Evolutionary conservation across 1,140 invertebrate species (phyloP).

Genomic region (Musca vetustissima): DNA sequence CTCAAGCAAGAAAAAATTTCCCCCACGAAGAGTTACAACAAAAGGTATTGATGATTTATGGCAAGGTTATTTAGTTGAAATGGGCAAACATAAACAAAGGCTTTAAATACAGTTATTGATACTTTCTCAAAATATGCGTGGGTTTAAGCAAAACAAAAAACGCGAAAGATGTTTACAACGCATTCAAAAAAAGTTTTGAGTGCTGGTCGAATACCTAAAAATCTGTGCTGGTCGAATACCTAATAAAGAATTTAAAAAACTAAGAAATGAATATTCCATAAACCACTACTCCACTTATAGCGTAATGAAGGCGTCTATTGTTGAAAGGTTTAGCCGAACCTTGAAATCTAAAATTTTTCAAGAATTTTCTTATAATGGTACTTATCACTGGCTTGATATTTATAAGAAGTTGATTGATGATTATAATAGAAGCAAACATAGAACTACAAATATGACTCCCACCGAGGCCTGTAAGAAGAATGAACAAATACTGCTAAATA

Average conservation of each 20-base stretch:
- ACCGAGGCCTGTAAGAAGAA: slow-evolving; percentile 43
- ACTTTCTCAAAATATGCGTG: too few species aligned
- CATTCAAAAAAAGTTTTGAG: slow-evolving; percentile 30
- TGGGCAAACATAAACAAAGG: too few species aligned
- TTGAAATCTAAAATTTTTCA: slow-evolving; percentile 55
- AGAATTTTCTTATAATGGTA: slow-evolving; percentile 46
- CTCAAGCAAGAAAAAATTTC: too few species aligned
- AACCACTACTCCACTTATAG: slow-evolving; percentile 56
- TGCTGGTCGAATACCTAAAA: slow-evolving; percentile 42
- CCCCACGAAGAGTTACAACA: too few species aligned
- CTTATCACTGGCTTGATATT: slow-evolving; percentile 53
- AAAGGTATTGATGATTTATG: too few species aligned
- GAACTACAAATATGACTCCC: slow-evolving; percentile 54
- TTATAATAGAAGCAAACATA: slow-evolving; percentile 57
- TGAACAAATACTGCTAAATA: slow-evolving; percentile 35
- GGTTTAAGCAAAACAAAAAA: too few species aligned
- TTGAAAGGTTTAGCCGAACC: slow-evolving; percentile 52
- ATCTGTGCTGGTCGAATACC: slow-evolving; percentile 46
- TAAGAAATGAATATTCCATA: slow-evolving; percentile 49
- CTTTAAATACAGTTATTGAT: too few species aligned
- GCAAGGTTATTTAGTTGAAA: too few species aligned
- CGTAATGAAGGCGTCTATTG: slow-evolving; percentile 56
- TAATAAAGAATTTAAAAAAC: slow-evolving; percentile 37
- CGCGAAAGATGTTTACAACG: slow-evolving; percentile 37
- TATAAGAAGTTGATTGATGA: slow-evolving; percentile 45